These are phyloP conservation scores for Alethe diademata DNA, from an alignment of 2,113 vertebrate species.

Conservation along the genomic window DNA sequence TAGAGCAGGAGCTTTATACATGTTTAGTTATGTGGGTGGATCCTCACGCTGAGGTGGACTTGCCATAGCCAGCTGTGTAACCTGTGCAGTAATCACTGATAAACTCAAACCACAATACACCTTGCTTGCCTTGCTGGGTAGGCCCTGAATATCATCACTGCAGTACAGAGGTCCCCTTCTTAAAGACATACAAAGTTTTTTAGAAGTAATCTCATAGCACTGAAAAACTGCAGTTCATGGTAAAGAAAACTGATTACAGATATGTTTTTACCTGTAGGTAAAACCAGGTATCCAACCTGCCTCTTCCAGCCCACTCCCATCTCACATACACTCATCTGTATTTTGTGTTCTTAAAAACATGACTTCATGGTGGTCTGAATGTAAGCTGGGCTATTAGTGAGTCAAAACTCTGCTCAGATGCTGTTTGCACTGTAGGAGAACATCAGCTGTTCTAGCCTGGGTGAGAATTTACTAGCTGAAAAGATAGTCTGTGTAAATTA, in stretches of 20 bases:
- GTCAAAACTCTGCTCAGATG: background rate
- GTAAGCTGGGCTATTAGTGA: background rate
- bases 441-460: background rate
- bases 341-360: background rate
- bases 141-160: background rate
- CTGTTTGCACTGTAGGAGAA: background rate
- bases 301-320: background rate
- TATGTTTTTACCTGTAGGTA: background rate
- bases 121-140: background rate
- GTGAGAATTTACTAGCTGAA: background rate
- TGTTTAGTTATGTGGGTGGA: constrained; percentile 25
- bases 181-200: background rate
- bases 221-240: background rate
- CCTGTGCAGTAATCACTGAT: background rate
- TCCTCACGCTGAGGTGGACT: constrained; percentile 24
- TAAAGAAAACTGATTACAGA: background rate
- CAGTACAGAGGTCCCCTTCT: background rate
- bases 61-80: background rate
- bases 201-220: background rate
- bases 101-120: background rate
- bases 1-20: constrained; percentile 3
- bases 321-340: background rate
- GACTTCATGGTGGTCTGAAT: background rate
- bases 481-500: background rate
- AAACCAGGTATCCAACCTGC: background rate